Conservation (phyloP, 2,113 vertebrate genomes). For the Menidia beryllina region DNA sequence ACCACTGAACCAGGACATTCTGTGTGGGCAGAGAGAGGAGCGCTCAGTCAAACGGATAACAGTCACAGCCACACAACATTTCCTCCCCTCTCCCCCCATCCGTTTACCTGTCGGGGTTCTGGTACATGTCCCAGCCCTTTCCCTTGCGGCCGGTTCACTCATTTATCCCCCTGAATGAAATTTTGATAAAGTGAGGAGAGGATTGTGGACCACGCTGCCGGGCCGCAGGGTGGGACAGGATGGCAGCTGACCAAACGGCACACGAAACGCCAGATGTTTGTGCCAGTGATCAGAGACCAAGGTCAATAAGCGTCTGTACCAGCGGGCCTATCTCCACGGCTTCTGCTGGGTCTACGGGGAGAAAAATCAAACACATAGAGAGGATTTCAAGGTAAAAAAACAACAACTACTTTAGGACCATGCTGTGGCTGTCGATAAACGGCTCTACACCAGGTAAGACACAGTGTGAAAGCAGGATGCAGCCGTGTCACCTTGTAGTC, state of each 20-base stretch:
- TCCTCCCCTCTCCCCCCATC: not conserved
- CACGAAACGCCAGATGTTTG: constrained; percentile 55
- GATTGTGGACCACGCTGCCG: constrained; percentile 42
- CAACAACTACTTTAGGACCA: not conserved
- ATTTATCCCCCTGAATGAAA: constrained; percentile 79
- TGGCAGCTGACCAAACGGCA: constrained; percentile 11
- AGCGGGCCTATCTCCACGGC: constrained; percentile 64
- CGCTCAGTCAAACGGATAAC: constrained; percentile 7
- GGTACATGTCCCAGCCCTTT: constrained; percentile 82
- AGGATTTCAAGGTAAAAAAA: not conserved
- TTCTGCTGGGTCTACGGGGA: constrained; percentile 53
- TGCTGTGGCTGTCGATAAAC: not conserved
- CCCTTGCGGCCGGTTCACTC: constrained; percentile 76
- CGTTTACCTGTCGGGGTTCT: constrained; percentile 84
- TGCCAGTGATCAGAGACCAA: constrained; percentile 39
- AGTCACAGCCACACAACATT: not conserved
- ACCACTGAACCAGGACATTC: constrained; percentile 98
- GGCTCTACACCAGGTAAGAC: constrained; percentile 8
- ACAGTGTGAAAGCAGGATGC: not conserved
- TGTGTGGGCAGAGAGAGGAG: constrained; percentile 55
- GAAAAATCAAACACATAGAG: constrained; percentile 18
- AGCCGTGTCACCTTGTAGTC: not conserved
- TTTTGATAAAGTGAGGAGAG: constrained; percentile 56
- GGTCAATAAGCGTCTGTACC: constrained; percentile 43
- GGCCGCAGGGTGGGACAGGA: constrained; percentile 33